These are phyloP conservation scores for Conger conger DNA, from an alignment of 2,113 vertebrate species.

Conservation along the genomic window DNA sequence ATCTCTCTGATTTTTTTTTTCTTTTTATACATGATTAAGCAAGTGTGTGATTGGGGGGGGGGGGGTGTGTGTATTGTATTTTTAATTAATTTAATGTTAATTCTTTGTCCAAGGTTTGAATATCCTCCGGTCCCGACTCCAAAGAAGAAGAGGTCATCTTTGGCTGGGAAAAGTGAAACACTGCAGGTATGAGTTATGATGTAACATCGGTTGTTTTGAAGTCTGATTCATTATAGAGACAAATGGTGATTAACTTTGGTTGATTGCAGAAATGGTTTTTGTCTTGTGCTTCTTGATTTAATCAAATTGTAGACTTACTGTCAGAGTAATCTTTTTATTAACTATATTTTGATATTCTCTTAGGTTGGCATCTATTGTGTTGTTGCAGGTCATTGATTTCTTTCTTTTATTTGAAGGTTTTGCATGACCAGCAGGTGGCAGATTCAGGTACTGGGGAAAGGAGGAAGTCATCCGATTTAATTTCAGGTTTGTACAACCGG, in stretches of 20 bases:
- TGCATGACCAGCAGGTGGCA: constrained; percentile 74
- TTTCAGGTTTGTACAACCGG: constrained; percentile 57
- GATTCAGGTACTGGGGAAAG: constrained; percentile 51
- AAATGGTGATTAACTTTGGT: no score
- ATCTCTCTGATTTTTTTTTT: neutral
- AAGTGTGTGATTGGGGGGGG: no score
- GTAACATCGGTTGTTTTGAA: no score
- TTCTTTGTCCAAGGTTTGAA: constrained; percentile 71
- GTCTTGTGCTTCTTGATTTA: no score
- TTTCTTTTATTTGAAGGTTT: constrained; percentile 61
- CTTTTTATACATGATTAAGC: no score
- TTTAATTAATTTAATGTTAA: no score
- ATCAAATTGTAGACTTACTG: no score
- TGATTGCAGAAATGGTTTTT: no score
- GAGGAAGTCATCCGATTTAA: constrained; percentile 45
- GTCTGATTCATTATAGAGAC: no score
- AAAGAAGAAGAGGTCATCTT: constrained; percentile 63
- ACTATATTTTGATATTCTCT: no score
- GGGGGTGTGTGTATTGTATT: no score
- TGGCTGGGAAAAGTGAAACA: constrained; percentile 64
- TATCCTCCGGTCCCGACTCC: constrained; percentile 70
- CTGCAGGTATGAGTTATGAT: constrained; percentile 65
- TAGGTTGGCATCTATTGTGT: neutral
- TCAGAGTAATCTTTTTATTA: no score
- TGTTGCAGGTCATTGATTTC: neutral